phyloP scores from a whole-genome alignment of 2,888 invertebrate genomes.

The Candidula unifasciata region DNA sequence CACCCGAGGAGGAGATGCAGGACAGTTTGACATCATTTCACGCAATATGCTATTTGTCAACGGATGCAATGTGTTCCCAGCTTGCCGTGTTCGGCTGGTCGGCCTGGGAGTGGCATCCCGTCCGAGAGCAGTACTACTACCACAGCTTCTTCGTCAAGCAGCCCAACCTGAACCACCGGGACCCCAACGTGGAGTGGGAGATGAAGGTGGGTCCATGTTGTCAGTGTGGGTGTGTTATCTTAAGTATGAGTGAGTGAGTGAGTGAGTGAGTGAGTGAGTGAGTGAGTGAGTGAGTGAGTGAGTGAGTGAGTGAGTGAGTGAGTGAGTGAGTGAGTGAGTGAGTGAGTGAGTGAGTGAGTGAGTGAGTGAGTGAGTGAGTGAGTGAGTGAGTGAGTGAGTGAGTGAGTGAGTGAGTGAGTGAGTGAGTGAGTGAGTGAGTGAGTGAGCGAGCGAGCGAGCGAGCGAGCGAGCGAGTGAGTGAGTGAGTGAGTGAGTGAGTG shows the following conservation, averaged over 20 bases:
- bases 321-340: neutral
- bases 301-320: neutral
- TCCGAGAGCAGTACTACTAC: slow-evolving; percentile 87
- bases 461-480: too few relatives aligned
- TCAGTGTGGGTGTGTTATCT: neutral
- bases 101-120: slow-evolving; percentile 86
- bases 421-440: too few relatives aligned
- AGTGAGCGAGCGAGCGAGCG: too few relatives aligned
- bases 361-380: too few relatives aligned
- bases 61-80: slow-evolving; percentile 26
- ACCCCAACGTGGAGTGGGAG: slow-evolving; percentile 79
- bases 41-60: too few relatives aligned
- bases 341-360: too few relatives aligned
- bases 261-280: slow-evolving; percentile 16
- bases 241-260: neutral
- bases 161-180: slow-evolving; percentile 90
- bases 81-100: slow-evolving; percentile 84
- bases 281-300: slow-evolving; percentile 15
- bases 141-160: slow-evolving; percentile 85
- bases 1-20: too few relatives aligned
- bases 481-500: too few relatives aligned
- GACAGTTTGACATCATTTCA: too few relatives aligned
- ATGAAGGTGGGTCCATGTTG: slow-evolving; percentile 62
- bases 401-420: too few relatives aligned
- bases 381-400: too few relatives aligned